These are phyloP conservation scores for Pandemis cinnamomeana DNA, from an alignment of 2,888 invertebrate genomes.

Conservation along the genomic window DNA sequence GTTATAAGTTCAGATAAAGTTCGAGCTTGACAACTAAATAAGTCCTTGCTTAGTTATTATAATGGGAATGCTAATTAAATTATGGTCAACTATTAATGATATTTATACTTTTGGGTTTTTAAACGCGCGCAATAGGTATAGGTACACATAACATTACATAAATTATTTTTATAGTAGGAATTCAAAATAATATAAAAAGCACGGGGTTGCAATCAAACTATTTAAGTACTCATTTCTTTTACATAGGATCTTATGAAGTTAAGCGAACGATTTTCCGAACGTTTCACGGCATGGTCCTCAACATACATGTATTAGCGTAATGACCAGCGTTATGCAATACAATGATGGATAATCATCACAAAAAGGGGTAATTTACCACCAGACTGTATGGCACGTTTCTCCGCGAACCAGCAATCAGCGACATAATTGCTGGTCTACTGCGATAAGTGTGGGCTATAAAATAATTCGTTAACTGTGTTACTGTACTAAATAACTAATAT, in stretches of 20 bases:
- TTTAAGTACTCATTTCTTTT: no score
- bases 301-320: slow-evolving; percentile 48
- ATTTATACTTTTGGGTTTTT: no score
- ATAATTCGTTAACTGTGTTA: slow-evolving; percentile 55
- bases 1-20: no score
- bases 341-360: slow-evolving; percentile 52
- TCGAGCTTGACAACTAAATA: no score
- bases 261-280: slow-evolving; percentile 9
- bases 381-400: slow-evolving; percentile 41
- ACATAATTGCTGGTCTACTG: slow-evolving; percentile 57
- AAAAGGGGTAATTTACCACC: slow-evolving; percentile 49
- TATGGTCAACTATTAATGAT: no score
- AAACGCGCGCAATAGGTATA: no score
- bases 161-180: no score
- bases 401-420: slow-evolving; percentile 49
- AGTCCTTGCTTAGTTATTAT: no score
- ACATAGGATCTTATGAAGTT: not conserved
- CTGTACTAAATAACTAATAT: slow-evolving; percentile 51
- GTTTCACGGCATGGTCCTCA: slow-evolving; percentile 3
- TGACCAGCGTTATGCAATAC: slow-evolving; percentile 52
- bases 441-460: slow-evolving; percentile 55
- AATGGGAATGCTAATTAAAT: no score
- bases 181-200: no score
- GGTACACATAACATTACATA: no score
- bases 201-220: no score